Conservation (phyloP, 2,888 invertebrate genomes). For the Elmis aenea region DNA sequence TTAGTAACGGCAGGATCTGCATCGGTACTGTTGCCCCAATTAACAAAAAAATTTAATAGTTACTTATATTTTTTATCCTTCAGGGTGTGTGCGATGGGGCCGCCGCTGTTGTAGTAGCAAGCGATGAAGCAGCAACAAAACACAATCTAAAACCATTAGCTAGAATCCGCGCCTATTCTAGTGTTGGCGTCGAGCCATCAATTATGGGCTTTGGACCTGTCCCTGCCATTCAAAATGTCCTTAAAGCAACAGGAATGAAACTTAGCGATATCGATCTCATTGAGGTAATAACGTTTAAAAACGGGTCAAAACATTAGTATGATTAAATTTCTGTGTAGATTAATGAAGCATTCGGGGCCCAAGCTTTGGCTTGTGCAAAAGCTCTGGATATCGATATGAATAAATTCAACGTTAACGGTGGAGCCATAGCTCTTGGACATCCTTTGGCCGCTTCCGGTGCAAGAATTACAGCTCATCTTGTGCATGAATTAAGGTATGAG, state of each 20-base stretch:
- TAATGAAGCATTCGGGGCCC: slow-evolving; percentile 97
- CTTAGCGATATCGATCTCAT: slow-evolving; percentile 87
- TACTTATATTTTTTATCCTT: slow-evolving; percentile 18
- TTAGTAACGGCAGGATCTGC: slow-evolving; percentile 92
- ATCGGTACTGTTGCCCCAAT: slow-evolving; percentile 58
- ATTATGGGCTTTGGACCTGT: slow-evolving; percentile 99
- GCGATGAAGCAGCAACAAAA: slow-evolving; percentile 80
- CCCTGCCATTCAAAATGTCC: slow-evolving; percentile 82
- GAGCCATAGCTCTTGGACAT: slow-evolving; percentile 96
- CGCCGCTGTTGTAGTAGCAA: slow-evolving; percentile 83
- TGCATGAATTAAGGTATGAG: slow-evolving; percentile 79
- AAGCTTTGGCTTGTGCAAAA: slow-evolving; percentile 87
- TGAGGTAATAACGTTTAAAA: no score
- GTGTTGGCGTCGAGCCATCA: slow-evolving; percentile 91
- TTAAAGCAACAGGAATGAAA: slow-evolving; percentile 71
- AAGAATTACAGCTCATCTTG: slow-evolving; percentile 85
- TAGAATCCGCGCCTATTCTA: slow-evolving; percentile 84
- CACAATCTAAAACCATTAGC: slow-evolving; percentile 84
- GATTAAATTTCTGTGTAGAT: slow-evolving; percentile 56
- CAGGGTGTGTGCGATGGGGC: slow-evolving; percentile 98
- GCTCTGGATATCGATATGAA: slow-evolving; percentile 80
- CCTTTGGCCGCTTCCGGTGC: slow-evolving; percentile 93
- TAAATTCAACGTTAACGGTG: slow-evolving; percentile 91
- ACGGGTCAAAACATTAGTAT: no score
- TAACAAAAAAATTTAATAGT: background rate